phyloP scores from a whole-genome alignment of 2,888 invertebrate genomes.

The Lasius fuliginosus region DNA sequence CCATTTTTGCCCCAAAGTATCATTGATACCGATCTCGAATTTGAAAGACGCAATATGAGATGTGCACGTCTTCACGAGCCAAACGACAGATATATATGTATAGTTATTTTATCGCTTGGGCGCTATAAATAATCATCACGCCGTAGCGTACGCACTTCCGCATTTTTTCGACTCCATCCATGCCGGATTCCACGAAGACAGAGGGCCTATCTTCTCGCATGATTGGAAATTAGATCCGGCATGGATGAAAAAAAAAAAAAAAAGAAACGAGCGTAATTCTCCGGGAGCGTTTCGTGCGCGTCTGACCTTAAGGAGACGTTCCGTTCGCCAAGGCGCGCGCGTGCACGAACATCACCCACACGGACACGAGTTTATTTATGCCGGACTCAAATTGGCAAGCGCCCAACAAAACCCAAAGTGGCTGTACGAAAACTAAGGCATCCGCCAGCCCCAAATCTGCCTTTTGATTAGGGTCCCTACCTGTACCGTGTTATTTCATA shows the following conservation, averaged over 20 bases:
- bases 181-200: constrained; percentile 39
- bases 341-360: constrained; percentile 54
- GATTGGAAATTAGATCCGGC: constrained; percentile 42
- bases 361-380: constrained; percentile 78
- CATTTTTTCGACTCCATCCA: constrained; percentile 36
- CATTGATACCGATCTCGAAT: constrained; percentile 18
- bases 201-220: constrained; percentile 16
- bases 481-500: constrained; percentile 66
- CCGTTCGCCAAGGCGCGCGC: constrained; percentile 44
- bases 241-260: not conserved
- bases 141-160: constrained; percentile 16
- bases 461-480: constrained; percentile 59
- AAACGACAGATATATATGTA: constrained; percentile 31
- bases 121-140: constrained; percentile 49
- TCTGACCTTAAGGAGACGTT: constrained; percentile 52
- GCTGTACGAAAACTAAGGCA: constrained; percentile 68
- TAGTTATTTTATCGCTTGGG: constrained; percentile 42
- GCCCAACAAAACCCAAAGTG: constrained; percentile 70
- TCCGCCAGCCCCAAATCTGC: constrained; percentile 57
- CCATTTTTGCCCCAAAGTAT: not conserved
- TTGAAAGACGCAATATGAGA: constrained; percentile 44
- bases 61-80: not conserved
- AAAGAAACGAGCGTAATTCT: constrained; percentile 21
- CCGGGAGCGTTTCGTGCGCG: constrained; percentile 37
- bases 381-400: constrained; percentile 74